Base-by-base conservation (phyloP, 2,113 vertebrate genomes). In the Anguilla japonica region DNA sequence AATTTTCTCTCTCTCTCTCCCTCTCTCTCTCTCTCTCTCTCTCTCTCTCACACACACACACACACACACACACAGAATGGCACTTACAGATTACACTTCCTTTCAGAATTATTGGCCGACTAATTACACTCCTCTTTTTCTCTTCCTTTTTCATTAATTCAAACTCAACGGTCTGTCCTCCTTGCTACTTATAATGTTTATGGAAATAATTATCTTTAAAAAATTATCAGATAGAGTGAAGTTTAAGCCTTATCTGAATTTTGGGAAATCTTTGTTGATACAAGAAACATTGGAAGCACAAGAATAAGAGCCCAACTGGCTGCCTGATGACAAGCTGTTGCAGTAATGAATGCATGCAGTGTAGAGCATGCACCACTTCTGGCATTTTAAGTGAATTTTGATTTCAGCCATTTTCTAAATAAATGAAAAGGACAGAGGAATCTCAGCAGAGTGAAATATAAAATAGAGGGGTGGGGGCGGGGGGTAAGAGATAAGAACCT, bases 351-450 rank as follows among this genome's bases (percentile, higher is more conserved):
- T 89, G 89, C 82, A 60, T 89, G 87, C 86, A 87, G 86, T 87
- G 87, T 85, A 80, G 86, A 0, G 82, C 86, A 87, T 85, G 84
- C 84, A 39, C 75, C 83, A 78, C 87, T 89, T 26, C 41, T 88
- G 88, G 81, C 88, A 86, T 88, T 92, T 91, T 92, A 93, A 93
- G 92, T 92, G 86, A 89, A 88, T 89, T 92, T 90, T 91, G 87
- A 88, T 91, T 91, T 88, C 84, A 86, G 56, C 75, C 57, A 34
- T 78, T 91, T 85, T 18, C 84, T 83, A 46, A 88, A 29, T 78
- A 40, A 71, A 46, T 60, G 43, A 39, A 81, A 83, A 79, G 41
- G 53, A 63, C 46, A 41, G 40, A 81, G 46, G 14, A 20, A 83
- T 60, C 14, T 13, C 14, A 11, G 53, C 29, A 41, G 53, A 84